phyloP scores from a whole-genome alignment of 2,888 invertebrate species.

The Lepidochrysops patricia region DNA sequence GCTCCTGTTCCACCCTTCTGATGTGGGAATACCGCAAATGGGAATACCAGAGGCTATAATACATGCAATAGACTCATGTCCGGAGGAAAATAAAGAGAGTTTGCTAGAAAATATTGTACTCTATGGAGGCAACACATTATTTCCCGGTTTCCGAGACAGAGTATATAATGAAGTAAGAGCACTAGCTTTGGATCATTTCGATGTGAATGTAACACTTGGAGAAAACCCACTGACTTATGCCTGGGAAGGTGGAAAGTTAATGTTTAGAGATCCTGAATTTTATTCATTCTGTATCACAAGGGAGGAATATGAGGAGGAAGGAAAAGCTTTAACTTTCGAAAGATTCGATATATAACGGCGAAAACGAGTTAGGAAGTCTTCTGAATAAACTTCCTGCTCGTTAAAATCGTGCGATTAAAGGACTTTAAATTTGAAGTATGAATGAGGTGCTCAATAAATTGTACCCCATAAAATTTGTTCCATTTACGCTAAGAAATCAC shows the following conservation, averaged over 20 bases:
- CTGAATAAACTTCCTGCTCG: slow-evolving; percentile 44
- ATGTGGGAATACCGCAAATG: slow-evolving; percentile 93
- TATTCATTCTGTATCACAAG: slow-evolving; percentile 82
- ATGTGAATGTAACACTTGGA: slow-evolving; percentile 78
- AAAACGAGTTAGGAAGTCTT: slow-evolving; percentile 53
- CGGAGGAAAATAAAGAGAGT: slow-evolving; percentile 82
- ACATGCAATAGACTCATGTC: slow-evolving; percentile 82
- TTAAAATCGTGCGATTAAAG: slow-evolving; percentile 26
- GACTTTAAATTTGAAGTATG: too few species aligned
- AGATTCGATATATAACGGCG: slow-evolving; percentile 69
- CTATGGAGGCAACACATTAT: slow-evolving; percentile 85
- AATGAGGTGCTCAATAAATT: too few species aligned
- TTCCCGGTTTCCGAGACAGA: slow-evolving; percentile 87
- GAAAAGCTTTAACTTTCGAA: slow-evolving; percentile 74
- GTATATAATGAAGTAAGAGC: slow-evolving; percentile 81
- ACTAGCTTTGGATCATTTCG: slow-evolving; percentile 83
- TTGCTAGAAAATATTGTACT: slow-evolving; percentile 89
- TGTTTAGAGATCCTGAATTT: slow-evolving; percentile 84
- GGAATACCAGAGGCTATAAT: slow-evolving; percentile 94
- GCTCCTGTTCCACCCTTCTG: slow-evolving; percentile 93
- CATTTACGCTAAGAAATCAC: too few species aligned
- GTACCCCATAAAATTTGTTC: too few species aligned
- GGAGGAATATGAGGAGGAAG: slow-evolving; percentile 93
- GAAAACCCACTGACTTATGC: slow-evolving; percentile 86
- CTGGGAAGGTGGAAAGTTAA: slow-evolving; percentile 89